Conservation (phyloP, 2,113 vertebrate genomes). For the Nettapus auritus region DNA sequence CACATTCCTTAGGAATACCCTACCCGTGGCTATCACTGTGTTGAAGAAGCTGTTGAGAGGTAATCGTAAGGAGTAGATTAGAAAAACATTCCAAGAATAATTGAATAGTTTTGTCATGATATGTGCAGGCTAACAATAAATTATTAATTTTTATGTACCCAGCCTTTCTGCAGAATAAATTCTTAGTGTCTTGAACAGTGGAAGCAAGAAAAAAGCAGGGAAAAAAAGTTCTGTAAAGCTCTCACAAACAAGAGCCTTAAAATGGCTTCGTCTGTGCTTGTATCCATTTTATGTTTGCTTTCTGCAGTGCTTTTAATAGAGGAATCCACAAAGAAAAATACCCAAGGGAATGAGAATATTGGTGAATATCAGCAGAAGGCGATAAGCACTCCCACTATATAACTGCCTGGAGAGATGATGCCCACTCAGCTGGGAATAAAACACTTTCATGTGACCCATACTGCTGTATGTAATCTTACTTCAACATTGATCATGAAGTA, state of each 20-base stretch:
- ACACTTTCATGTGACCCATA: background rate
- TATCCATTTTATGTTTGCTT: background rate
- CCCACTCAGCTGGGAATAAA: background rate
- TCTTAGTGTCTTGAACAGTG: background rate
- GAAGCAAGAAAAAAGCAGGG: rapidly evolving
- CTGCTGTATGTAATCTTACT: background rate
- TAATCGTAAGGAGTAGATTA: background rate
- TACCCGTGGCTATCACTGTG: background rate
- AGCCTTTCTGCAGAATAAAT: background rate
- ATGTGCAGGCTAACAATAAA: background rate
- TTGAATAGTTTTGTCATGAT: background rate
- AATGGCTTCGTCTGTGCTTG: background rate
- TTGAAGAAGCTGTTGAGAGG: background rate
- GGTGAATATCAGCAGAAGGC: background rate
- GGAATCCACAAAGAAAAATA: background rate
- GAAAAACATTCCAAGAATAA: background rate
- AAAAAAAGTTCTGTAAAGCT: background rate
- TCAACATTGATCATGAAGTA: background rate
- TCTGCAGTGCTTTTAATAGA: background rate
- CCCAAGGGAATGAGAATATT: background rate
- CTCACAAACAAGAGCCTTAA: background rate
- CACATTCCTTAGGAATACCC: background rate
- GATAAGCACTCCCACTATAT: background rate
- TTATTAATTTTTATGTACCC: background rate
- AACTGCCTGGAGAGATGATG: background rate